Conservation (phyloP, 2,797 vertebrate species). For the Sebastes aleutianus region DNA sequence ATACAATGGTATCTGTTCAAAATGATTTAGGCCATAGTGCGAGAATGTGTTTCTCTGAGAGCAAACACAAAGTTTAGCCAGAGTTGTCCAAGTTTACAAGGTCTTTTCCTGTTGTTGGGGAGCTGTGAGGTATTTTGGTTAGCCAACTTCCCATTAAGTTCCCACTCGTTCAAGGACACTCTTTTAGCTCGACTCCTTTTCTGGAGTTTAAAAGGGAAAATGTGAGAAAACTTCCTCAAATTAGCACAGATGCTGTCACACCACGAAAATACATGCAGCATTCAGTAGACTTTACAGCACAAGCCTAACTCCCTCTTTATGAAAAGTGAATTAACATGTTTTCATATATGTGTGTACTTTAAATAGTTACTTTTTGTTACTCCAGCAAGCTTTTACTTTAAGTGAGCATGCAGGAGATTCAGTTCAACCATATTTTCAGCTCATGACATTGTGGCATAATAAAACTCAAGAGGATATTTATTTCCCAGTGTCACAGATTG, state of each 20-base stretch:
- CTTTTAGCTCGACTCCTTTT: conserved; percentile 2
- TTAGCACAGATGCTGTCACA: background rate
- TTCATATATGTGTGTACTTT: background rate
- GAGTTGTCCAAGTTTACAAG: conserved; percentile 37
- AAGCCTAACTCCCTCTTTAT: background rate
- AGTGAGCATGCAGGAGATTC: background rate
- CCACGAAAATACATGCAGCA: background rate
- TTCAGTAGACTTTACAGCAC: background rate
- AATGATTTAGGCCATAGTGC: background rate
- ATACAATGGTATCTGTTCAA: background rate
- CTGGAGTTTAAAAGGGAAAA: conserved; percentile 31
- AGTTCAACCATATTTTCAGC: background rate
- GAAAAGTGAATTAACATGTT: background rate
- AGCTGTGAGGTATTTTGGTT: conserved; percentile 44
- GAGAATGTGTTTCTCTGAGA: conserved; percentile 6
- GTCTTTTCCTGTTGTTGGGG: conserved; percentile 58
- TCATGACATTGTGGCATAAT: background rate
- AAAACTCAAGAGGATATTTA: background rate
- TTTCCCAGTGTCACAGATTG: background rate
- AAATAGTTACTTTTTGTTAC: background rate
- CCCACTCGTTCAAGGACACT: conserved; percentile 38
- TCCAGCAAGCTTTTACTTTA: background rate
- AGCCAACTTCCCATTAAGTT: conserved; percentile 46
- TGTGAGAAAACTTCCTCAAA: conserved; percentile 7
- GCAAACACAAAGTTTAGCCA: conserved; percentile 21